phyloP scores from a whole-genome alignment of 2,888 invertebrate species.

The Papilio elwesi region DNA sequence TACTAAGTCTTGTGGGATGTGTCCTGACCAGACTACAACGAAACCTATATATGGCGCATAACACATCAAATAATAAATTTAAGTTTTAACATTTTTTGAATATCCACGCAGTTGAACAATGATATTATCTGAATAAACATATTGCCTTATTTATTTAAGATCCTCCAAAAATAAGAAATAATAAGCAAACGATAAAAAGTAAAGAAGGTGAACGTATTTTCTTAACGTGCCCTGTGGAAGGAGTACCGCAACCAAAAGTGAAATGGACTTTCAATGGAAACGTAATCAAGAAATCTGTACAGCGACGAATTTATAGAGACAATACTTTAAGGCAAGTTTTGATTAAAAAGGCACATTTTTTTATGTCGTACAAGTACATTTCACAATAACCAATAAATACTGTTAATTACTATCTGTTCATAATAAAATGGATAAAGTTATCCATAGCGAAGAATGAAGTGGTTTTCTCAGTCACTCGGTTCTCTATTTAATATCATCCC shows the following conservation, averaged over 20 bases:
- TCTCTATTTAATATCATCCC: too few species aligned
- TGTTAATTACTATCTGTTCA: too few species aligned
- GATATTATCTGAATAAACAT: too few species aligned
- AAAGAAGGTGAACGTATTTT: slow-evolving; percentile 48
- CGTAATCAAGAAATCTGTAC: slow-evolving; percentile 41
- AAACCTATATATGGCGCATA: neutral
- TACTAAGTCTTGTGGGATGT: neutral
- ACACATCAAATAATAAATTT: too few species aligned
- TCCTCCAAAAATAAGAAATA: slow-evolving; percentile 51
- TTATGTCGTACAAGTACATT: neutral
- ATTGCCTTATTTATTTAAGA: slow-evolving; percentile 52
- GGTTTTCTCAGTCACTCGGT: too few species aligned
- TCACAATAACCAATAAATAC: too few species aligned
- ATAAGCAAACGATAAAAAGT: slow-evolving; percentile 29
- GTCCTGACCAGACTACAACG: neutral
- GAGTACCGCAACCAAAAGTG: slow-evolving; percentile 54
- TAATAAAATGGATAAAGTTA: too few species aligned
- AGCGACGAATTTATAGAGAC: slow-evolving; percentile 47
- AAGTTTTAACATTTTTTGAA: too few species aligned
- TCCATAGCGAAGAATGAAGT: too few species aligned
- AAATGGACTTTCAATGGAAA: slow-evolving; percentile 53
- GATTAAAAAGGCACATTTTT: neutral
- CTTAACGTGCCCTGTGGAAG: slow-evolving; percentile 53
- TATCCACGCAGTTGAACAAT: too few species aligned
- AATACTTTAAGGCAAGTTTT: slow-evolving; percentile 53